phyloP scores from a whole-genome alignment of 2,113 vertebrate species.

The Heliornis fulica region DNA sequence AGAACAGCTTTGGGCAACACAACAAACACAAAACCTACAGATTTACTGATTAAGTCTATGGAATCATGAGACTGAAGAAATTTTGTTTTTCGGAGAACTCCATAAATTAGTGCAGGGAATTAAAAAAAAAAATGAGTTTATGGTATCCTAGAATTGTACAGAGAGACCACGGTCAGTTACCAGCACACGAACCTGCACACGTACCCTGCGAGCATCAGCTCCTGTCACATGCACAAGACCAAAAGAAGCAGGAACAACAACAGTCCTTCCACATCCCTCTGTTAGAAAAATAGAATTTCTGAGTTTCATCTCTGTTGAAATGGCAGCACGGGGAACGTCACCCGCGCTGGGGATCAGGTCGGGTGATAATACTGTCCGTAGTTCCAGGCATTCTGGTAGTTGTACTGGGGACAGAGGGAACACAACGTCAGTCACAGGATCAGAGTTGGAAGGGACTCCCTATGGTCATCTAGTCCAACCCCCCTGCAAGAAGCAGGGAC shows the following conservation, averaged over 20 bases:
- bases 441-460: too few species aligned
- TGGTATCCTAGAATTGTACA: constrained; percentile 59
- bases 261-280: constrained; percentile 71
- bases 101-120: constrained; percentile 73
- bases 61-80: constrained; percentile 16
- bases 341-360: constrained; percentile 79
- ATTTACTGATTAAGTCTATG: neutral
- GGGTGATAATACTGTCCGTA: constrained; percentile 98
- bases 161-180: constrained; percentile 47
- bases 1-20: neutral
- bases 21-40: neutral
- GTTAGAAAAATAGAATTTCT: constrained; percentile 70
- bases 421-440: too few species aligned
- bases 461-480: too few species aligned
- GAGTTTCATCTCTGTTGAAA: constrained; percentile 56
- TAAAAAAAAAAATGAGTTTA: constrained; percentile 20
- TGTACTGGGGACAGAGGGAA: constrained; percentile 77
- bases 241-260: constrained; percentile 59
- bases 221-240: constrained; percentile 66
- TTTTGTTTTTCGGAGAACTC: constrained; percentile 33
- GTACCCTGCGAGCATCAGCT: constrained; percentile 46
- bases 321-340: neutral
- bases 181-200: constrained; percentile 64
- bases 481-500: too few species aligned
- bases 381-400: constrained; percentile 92